Evolutionary conservation across 2,797 vertebrate species (phyloP).

Genomic region (Oreochromis grahami): DNA sequence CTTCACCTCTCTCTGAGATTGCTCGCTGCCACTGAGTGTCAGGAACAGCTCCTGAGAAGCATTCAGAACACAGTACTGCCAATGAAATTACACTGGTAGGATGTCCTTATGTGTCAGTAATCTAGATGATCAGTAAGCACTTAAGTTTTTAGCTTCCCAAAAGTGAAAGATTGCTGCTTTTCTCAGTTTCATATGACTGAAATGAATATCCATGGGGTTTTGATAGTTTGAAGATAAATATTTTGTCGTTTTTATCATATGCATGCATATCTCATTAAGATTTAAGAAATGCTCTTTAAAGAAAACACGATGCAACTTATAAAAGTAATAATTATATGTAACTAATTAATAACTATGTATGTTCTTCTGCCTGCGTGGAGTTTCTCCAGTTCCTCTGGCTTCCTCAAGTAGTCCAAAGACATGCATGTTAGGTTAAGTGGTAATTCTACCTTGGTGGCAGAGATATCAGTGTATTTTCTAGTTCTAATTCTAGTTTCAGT

Average conservation of each 20-base stretch:
- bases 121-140: background rate
- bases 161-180: background rate
- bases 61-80: background rate
- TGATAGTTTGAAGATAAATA: too few species aligned
- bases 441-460: background rate
- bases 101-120: background rate
- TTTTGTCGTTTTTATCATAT: background rate
- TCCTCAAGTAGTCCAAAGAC: background rate
- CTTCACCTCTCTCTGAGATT: constrained; percentile 89
- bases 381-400: background rate
- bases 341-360: background rate
- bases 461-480: background rate
- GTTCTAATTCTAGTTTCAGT: background rate
- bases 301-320: background rate
- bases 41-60: constrained; percentile 45
- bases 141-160: background rate
- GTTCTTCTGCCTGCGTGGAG: background rate
- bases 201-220: background rate
- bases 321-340: background rate
- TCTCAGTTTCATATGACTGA: background rate
- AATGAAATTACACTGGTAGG: background rate
- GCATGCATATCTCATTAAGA: background rate
- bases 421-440: background rate
- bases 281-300: background rate
- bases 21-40: constrained; percentile 89